A percentile compares a stretch with the other conserved stretches of the same genome.
These are phyloP conservation scores for Monoplex corrugatus DNA, from an alignment of 2,888 invertebrate genomes.

Conservation along the genomic window DNA sequence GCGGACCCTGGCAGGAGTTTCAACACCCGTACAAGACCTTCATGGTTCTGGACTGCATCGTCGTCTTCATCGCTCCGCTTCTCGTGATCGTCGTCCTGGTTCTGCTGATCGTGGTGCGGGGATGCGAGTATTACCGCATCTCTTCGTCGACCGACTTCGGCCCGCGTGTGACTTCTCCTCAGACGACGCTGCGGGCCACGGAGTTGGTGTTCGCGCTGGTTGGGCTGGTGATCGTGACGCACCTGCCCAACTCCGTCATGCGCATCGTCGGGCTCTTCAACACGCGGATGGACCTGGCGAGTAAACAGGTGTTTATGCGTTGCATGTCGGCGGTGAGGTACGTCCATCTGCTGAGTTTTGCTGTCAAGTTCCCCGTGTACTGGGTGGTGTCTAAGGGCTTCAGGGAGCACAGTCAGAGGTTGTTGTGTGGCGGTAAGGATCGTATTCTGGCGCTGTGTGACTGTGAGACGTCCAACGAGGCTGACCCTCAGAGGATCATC, in stretches of 20 bases:
- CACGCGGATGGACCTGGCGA: background rate
- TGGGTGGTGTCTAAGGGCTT: conserved; percentile 56
- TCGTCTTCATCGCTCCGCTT: conserved; percentile 69
- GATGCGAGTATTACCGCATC: conserved; percentile 65
- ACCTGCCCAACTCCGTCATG: conserved; percentile 53
- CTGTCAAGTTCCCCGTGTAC: conserved; percentile 56
- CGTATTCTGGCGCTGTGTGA: conserved; percentile 1
- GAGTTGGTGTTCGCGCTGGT: conserved; percentile 57
- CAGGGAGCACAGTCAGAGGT: conserved; percentile 46
- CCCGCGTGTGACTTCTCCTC: background rate
- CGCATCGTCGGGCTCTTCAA: conserved; percentile 45
- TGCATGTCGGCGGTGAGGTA: conserved; percentile 48
- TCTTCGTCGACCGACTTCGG: conserved; percentile 54
- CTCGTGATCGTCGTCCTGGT: conserved; percentile 64
- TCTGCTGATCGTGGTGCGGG: conserved; percentile 65
- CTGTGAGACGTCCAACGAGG: background rate
- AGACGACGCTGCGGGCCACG: conserved; percentile 52
- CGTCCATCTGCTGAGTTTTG: conserved; percentile 53
- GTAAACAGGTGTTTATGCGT: conserved; percentile 34
- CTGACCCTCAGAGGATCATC: conserved; percentile 39
- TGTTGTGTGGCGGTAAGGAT: conserved; percentile 30
- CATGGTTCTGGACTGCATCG: conserved; percentile 66
- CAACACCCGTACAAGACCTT: conserved; percentile 58
- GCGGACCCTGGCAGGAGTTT: conserved; percentile 57
- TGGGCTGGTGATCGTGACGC: conserved; percentile 51